Evolutionary conservation across 2,797 vertebrate species (phyloP).

Genomic region (Falco peregrinus): DNA sequence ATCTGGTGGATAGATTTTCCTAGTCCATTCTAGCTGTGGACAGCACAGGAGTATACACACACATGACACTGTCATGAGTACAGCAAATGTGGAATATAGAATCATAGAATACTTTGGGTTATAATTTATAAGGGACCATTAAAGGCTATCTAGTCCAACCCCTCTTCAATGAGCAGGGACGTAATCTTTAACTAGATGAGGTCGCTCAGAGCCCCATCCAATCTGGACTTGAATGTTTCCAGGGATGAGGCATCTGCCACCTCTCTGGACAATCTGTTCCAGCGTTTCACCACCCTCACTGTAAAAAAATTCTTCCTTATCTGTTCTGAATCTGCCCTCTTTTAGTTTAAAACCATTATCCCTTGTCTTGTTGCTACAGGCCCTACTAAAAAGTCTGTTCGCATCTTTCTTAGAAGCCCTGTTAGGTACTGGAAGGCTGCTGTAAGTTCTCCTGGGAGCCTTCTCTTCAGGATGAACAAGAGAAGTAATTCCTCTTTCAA

Average conservation of each 20-base stretch:
- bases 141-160: neutral
- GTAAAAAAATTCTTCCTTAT: neutral
- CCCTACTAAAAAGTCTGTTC: neutral
- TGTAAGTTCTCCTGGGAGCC: neutral
- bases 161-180: neutral
- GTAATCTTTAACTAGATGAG: neutral
- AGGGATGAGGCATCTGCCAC: neutral
- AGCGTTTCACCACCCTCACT: neutral
- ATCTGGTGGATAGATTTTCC: slow-evolving; percentile 57
- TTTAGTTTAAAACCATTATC: neutral
- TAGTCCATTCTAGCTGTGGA: neutral
- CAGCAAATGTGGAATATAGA: neutral
- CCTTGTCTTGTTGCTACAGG: fast-evolving
- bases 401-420: neutral
- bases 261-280: neutral
- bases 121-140: neutral
- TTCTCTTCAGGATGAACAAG: neutral
- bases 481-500: neutral
- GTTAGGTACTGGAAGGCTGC: neutral
- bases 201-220: neutral
- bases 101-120: neutral
- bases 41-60: neutral
- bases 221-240: neutral
- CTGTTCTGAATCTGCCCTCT: neutral
- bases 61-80: neutral